phyloP scores from a whole-genome alignment of 2,797 vertebrate species.

The Moxostoma hubbsi region DNA sequence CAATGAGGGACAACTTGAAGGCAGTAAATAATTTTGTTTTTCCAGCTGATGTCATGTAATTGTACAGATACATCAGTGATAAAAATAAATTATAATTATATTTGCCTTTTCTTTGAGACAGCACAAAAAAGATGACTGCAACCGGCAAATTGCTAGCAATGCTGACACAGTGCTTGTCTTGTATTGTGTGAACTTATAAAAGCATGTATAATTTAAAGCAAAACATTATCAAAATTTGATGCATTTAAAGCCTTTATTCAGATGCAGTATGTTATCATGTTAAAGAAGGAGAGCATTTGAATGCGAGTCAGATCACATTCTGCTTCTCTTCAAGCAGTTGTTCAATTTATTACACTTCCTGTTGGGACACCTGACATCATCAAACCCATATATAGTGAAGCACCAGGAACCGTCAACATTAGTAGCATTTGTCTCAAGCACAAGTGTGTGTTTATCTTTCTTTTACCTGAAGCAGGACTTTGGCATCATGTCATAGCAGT shows the following conservation, averaged over 20 bases:
- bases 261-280: conserved; percentile 31
- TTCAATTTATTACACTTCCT: conserved; percentile 65
- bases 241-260: background rate
- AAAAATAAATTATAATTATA: too few relatives aligned
- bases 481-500: background rate
- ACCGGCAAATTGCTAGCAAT: too few relatives aligned
- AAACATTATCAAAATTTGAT: background rate
- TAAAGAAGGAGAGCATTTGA: conserved; percentile 64
- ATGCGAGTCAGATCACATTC: conserved; percentile 74
- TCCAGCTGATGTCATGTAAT: too few relatives aligned
- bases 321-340: conserved; percentile 67
- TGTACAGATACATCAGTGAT: too few relatives aligned
- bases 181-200: too few relatives aligned
- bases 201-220: too few relatives aligned
- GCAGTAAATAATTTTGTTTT: too few relatives aligned
- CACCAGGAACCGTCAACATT: background rate
- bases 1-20: too few relatives aligned
- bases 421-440: background rate
- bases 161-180: too few relatives aligned
- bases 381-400: too few relatives aligned
- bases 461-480: background rate
- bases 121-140: too few relatives aligned
- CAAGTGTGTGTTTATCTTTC: background rate
- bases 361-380: conserved; percentile 49
- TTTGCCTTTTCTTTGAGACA: too few relatives aligned